phyloP scores from a whole-genome alignment of 1,140 invertebrate genomes.

The Nasonia longicornis region DNA sequence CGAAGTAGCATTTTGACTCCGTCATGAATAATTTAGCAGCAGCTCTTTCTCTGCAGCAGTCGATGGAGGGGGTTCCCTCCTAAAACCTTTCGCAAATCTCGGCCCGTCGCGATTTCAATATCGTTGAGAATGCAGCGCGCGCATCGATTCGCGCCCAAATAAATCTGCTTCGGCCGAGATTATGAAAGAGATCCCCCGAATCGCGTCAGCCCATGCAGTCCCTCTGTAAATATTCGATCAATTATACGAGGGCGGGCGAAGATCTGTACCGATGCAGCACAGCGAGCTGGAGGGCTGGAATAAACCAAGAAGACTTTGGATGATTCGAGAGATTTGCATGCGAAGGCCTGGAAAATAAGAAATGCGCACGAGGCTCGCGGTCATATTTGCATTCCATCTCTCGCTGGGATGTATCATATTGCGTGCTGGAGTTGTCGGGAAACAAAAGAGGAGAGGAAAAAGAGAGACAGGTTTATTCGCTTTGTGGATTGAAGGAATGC shows the following conservation, averaged over 20 bases:
- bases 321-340: conserved; percentile 1
- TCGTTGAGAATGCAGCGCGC: not conserved
- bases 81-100: not conserved
- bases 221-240: not conserved
- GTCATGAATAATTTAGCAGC: not conserved
- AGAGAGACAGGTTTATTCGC: not conserved
- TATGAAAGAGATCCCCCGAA: not conserved
- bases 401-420: not conserved
- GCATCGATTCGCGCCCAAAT: not conserved
- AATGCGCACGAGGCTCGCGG: not conserved
- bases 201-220: not conserved
- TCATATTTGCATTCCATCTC: conserved; percentile 31
- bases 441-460: not conserved
- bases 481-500: not conserved
- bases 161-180: not conserved
- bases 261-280: not conserved
- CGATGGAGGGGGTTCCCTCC: no score
- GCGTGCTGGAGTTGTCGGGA: not conserved
- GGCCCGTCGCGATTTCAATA: not conserved
- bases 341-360: not conserved
- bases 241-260: not conserved
- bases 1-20: not conserved
- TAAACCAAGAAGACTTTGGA: conserved; percentile 21
- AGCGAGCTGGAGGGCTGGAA: not conserved
- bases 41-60: not conserved